phyloP scores from a whole-genome alignment of 1,140 invertebrate species.

The Apis cerana region DNA sequence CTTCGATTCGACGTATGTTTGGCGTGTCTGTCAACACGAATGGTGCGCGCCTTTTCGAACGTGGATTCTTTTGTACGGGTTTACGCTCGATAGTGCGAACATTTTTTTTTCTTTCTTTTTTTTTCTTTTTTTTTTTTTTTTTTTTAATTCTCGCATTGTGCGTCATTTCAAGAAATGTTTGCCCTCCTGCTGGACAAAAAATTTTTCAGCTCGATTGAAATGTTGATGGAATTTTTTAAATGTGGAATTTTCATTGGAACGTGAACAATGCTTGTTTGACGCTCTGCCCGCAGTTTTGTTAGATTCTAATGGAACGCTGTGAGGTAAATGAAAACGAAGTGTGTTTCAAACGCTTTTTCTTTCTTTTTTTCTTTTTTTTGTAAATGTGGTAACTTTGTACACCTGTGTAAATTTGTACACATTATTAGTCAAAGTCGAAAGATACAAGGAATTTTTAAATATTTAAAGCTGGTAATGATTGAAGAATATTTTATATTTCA shows the following conservation, averaged over 20 bases:
- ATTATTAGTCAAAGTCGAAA: no score
- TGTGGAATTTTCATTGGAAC: background rate
- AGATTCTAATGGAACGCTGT: background rate
- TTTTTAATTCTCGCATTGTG: background rate
- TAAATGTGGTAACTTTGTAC: no score
- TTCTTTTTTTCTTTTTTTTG: background rate
- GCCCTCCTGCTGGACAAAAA: background rate
- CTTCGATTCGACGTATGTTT: conserved; percentile 48
- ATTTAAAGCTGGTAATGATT: no score
- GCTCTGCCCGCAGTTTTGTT: background rate
- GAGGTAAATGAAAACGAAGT: background rate
- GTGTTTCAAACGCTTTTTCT: no score
- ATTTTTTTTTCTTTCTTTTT: background rate
- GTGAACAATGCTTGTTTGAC: no score
- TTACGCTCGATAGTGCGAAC: background rate
- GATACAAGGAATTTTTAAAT: no score
- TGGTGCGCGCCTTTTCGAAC: conserved; percentile 29
- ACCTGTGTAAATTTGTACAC: no score
- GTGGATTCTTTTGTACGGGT: conserved; percentile 23
- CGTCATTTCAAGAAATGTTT: conserved; percentile 10
- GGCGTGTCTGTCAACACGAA: conserved; percentile 42
- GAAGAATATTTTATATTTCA: no score
- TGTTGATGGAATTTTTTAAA: background rate
- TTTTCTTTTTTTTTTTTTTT: background rate
- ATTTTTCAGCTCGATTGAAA: background rate